These are phyloP conservation scores for Melitaea athalia DNA, from an alignment of 2,888 invertebrate species.

Conservation along the genomic window DNA sequence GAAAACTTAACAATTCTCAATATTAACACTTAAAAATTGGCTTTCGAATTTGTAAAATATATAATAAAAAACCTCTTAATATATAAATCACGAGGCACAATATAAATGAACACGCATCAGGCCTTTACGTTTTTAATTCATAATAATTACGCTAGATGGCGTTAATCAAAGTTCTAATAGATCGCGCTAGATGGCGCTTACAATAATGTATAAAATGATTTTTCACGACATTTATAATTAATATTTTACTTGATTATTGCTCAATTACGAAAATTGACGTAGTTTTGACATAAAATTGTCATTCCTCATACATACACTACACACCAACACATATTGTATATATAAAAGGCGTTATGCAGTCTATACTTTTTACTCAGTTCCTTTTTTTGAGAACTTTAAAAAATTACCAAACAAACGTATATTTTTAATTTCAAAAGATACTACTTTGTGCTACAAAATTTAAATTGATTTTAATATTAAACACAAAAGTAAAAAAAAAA, in stretches of 20 bases:
- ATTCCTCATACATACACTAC: constrained; percentile 7
- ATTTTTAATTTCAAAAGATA: background rate
- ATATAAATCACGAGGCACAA: constrained; percentile 40
- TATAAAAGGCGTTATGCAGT: constrained; percentile 33
- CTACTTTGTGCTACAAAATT: background rate
- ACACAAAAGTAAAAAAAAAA: background rate
- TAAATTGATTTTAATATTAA: background rate
- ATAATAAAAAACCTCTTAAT: constrained; percentile 46
- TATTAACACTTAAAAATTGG: constrained; percentile 32
- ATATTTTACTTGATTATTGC: background rate
- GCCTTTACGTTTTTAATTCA: constrained; percentile 12
- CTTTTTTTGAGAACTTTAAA: constrained; percentile 4
- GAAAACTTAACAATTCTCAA: constrained; percentile 42
- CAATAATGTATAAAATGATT: background rate
- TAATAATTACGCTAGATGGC: constrained; percentile 10
- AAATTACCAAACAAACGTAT: background rate
- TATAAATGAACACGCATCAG: constrained; percentile 57
- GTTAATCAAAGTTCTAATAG: background rate
- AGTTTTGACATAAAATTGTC: background rate
- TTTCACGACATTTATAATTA: background rate
- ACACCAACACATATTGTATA: constrained; percentile 17
- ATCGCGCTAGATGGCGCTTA: constrained; percentile 13
- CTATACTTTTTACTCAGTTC: constrained; percentile 28
- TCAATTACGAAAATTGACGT: background rate
- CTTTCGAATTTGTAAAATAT: constrained; percentile 40